Percentiles rank a stretch among this genome's conserved stretches.
phyloP scores from a whole-genome alignment of 2,113 vertebrate species.

The Poicephalus gulielmi region DNA sequence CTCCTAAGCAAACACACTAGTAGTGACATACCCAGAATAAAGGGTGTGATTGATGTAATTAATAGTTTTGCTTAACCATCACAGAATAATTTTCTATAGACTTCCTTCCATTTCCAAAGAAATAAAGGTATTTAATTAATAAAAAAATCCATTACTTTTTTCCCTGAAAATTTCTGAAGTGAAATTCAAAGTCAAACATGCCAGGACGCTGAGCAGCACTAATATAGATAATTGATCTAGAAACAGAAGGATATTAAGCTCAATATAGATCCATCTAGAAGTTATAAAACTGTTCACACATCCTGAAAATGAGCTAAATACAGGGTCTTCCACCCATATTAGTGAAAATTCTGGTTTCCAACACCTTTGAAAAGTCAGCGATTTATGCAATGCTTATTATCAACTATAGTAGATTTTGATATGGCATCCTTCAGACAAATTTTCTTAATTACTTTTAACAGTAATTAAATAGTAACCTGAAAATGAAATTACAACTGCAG shows the following conservation, averaged over 20 bases:
- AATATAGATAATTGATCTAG: not conserved
- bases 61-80: not conserved
- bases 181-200: not conserved
- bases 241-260: not conserved
- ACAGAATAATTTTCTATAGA: not conserved
- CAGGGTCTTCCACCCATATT: not conserved
- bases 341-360: not conserved
- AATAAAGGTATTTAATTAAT: not conserved
- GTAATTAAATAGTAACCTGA: constrained; percentile 45
- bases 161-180: not conserved
- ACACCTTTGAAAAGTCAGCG: not conserved
- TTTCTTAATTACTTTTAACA: constrained; percentile 21
- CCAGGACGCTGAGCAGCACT: not conserved
- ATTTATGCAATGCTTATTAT: not conserved
- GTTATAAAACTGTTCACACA: not conserved
- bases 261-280: not conserved
- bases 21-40: not conserved
- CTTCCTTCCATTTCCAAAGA: not conserved
- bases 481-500: constrained; percentile 44
- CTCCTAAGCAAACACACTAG: not conserved
- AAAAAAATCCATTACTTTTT: not conserved
- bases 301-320: not conserved
- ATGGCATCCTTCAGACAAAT: constrained; percentile 19
- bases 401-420: not conserved
- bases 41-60: not conserved